Conservation (phyloP, 2,888 invertebrate genomes). For the Hypsopygia costalis region DNA sequence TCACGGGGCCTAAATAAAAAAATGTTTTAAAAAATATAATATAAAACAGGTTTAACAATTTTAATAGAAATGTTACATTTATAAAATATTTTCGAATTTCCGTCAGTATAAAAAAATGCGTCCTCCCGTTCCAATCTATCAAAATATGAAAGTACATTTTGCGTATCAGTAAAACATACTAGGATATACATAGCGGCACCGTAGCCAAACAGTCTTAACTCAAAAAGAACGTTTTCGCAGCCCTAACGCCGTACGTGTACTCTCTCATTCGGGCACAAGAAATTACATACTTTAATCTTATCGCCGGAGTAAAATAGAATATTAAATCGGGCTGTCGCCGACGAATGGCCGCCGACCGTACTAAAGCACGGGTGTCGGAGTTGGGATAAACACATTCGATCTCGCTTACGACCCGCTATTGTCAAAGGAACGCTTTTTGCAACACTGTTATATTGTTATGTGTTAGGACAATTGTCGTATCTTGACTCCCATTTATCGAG, state of each 20-base stretch:
- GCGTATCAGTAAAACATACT: not conserved
- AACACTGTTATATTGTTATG: constrained; percentile 21
- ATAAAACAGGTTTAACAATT: no score
- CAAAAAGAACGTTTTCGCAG: constrained; percentile 21
- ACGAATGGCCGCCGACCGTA: constrained; percentile 57
- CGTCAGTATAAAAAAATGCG: no score
- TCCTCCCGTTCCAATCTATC: no score
- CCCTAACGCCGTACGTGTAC: constrained; percentile 57
- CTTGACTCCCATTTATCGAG: constrained; percentile 1
- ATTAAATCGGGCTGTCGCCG: constrained; percentile 69
- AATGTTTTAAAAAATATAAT: no score
- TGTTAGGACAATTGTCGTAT: constrained; percentile 4
- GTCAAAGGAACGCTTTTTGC: constrained; percentile 42
- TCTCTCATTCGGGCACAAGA: constrained; percentile 67
- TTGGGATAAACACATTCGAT: constrained; percentile 54
- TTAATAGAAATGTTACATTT: no score
- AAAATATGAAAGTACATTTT: no score
- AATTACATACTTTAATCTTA: constrained; percentile 81
- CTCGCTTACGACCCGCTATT: constrained; percentile 32
- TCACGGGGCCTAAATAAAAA: no score
- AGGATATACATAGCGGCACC: not conserved
- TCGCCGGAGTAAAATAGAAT: constrained; percentile 76
- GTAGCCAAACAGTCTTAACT: not conserved
- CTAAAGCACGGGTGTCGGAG: constrained; percentile 45
- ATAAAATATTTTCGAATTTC: no score